Conservation (phyloP, 1,140 invertebrate genomes). For the Polypedilum pembai region DNA sequence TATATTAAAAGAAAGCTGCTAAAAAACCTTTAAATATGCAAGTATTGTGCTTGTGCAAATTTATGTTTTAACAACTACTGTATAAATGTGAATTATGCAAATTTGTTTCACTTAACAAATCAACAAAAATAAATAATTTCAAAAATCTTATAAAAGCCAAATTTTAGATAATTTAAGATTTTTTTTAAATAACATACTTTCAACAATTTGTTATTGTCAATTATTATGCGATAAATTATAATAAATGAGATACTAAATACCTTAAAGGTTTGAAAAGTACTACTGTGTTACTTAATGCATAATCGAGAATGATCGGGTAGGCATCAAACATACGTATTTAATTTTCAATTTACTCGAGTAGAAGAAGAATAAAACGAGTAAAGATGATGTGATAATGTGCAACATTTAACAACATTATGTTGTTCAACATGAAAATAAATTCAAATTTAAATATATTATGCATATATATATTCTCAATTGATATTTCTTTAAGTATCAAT, state of each 20-base stretch:
- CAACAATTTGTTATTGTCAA: background rate
- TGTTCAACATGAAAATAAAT: conserved; percentile 19
- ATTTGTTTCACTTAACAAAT: background rate
- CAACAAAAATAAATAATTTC: too few species aligned
- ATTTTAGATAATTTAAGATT: too few species aligned
- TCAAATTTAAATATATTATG: background rate
- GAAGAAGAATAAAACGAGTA: background rate
- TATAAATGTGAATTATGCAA: conserved; percentile 15
- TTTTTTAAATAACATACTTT: too few species aligned
- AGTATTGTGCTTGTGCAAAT: conserved; percentile 15
- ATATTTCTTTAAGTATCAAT: conserved; percentile 1
- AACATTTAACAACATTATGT: background rate
- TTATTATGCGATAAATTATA: background rate
- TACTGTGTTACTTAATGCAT: background rate
- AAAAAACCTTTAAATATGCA: background rate
- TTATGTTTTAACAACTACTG: conserved; percentile 20
- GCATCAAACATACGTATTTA: background rate
- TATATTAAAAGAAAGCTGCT: background rate
- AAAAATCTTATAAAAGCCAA: too few species aligned
- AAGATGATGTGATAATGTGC: conserved; percentile 6
- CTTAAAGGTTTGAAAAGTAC: background rate
- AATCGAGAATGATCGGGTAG: background rate
- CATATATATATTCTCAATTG: background rate
- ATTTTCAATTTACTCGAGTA: background rate
- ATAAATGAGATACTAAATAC: background rate